These are phyloP conservation scores for Holothuria scabra DNA, from an alignment of 53 echinoderm and acorn worm genomes.

Conservation along the genomic window DNA sequence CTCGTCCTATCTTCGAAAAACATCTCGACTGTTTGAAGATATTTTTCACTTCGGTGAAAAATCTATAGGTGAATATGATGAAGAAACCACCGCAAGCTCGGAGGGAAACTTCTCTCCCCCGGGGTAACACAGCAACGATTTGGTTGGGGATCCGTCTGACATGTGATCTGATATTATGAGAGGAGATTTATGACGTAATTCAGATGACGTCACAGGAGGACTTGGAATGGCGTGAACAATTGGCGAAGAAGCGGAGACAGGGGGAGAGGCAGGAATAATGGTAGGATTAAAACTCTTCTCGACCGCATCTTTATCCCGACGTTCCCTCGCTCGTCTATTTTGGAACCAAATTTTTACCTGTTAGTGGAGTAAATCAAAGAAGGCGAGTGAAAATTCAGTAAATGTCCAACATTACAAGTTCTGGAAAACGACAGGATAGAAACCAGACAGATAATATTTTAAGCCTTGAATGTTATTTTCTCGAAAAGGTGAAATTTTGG, in stretches of 20 bases:
- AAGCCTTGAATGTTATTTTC: too few species aligned
- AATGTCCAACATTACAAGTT: too few species aligned
- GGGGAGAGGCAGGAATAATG: conserved; percentile 56
- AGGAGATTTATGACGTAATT: not conserved
- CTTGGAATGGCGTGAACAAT: conserved; percentile 28
- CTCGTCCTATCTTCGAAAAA: not conserved
- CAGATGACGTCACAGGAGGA: conserved; percentile 43
- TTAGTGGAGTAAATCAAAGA: conserved; percentile 19
- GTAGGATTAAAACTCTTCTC: conserved; percentile 64
- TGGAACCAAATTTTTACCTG: conserved; percentile 99
- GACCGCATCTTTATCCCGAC: conserved; percentile 85
- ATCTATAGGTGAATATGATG: conserved; percentile 24
- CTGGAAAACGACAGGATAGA: too few species aligned
- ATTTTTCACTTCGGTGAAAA: conserved; percentile 28
- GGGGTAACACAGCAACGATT: conserved; percentile 51
- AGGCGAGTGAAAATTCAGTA: too few species aligned
- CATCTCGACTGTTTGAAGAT: not conserved
- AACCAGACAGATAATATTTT: too few species aligned
- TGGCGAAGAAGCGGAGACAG: conserved; percentile 9
- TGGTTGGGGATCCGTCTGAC: conserved; percentile 52
- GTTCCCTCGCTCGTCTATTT: conserved; percentile 84
- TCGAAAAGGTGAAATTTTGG: too few species aligned
- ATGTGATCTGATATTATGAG: conserved; percentile 34
- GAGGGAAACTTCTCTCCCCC: conserved; percentile 6
- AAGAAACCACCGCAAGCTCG: not conserved